Conservation (phyloP, 2,797 vertebrate species). For the Anas bahamensis region DNA sequence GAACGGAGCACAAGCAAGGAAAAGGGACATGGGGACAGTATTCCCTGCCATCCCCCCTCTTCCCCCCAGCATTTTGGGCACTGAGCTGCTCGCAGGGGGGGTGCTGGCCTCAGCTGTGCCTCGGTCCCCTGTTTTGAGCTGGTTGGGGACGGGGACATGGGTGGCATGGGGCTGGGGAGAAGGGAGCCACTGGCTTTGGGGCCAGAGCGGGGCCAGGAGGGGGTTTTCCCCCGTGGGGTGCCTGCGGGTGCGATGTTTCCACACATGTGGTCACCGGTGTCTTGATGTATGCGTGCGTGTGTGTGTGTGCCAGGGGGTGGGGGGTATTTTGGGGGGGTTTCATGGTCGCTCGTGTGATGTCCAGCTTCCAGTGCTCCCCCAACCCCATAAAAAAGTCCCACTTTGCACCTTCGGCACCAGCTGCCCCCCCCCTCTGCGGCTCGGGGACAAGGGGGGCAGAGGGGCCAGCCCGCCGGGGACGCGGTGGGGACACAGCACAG, state of each 20-base stretch:
- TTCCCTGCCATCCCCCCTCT: background rate
- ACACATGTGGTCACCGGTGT: background rate
- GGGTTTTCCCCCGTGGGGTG: slow-evolving; percentile 28
- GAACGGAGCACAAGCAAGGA: background rate
- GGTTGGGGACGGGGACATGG: background rate
- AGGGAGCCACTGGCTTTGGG: background rate
- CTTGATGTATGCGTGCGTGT: background rate
- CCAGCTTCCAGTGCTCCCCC: slow-evolving; percentile 47
- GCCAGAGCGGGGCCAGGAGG: background rate
- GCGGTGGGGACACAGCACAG: fast-evolving
- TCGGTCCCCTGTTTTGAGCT: background rate
- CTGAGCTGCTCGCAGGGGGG: no score
- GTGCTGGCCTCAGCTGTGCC: background rate
- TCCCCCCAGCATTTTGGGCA: background rate
- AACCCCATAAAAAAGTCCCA: background rate
- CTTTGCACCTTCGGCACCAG: background rate
- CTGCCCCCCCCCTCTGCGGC: background rate
- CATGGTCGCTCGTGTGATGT: slow-evolving; percentile 25
- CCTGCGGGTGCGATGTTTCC: slow-evolving; percentile 34
- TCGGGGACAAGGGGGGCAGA: background rate
- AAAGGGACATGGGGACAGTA: no score
- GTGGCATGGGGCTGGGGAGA: background rate
- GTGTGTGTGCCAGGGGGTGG: background rate
- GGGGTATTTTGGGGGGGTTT: background rate
- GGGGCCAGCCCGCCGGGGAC: background rate